Evolutionary conservation across 1,140 invertebrate species (phyloP).

Genomic region (Alviniconcha marisindica): DNA sequence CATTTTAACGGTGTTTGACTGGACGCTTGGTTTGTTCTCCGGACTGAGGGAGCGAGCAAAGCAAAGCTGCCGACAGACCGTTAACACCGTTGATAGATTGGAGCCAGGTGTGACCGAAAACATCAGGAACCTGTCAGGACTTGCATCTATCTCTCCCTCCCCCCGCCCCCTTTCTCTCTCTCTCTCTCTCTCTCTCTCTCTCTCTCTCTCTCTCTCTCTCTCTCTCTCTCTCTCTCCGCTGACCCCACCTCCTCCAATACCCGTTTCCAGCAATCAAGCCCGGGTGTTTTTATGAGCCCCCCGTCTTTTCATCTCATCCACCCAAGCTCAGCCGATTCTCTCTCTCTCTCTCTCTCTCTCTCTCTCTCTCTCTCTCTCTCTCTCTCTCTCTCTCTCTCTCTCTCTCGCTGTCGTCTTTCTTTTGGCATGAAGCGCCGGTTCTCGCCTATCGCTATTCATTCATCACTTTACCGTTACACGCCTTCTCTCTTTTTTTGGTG

Average conservation of each 20-base stretch:
- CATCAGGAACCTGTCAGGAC: neutral
- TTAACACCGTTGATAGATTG: neutral
- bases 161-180: neutral
- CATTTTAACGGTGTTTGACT: neutral
- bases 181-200: slow-evolving; percentile 11
- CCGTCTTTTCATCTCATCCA: too few relatives aligned
- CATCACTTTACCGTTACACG: too few relatives aligned
- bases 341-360: neutral
- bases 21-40: neutral
- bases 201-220: neutral
- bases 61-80: neutral
- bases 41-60: too few relatives aligned
- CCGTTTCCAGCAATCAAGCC: neutral
- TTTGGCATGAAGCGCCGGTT: neutral
- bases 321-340: neutral
- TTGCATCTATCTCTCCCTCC: slow-evolving; percentile 8
- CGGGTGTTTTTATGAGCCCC: too few relatives aligned
- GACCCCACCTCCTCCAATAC: neutral
- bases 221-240: too few relatives aligned
- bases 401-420: neutral
- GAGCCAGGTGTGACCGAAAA: neutral
- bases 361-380: neutral
- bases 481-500: neutral
- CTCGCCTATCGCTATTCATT: too few relatives aligned
- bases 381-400: neutral